Base-by-base conservation (phyloP, 2,113 vertebrate species). In the Podarcis cretensis region DNA sequence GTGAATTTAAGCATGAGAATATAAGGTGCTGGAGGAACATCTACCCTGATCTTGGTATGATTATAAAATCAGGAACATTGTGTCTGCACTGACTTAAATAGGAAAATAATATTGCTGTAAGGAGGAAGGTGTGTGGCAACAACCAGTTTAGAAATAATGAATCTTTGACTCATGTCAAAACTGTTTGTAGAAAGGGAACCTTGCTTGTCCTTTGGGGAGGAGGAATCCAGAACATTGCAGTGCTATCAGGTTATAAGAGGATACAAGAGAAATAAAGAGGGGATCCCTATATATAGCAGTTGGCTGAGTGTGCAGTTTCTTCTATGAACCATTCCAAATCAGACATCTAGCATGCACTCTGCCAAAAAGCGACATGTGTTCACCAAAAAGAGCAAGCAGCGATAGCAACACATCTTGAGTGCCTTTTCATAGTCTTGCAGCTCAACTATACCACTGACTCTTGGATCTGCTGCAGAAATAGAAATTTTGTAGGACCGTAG, bases 191-290 rank as follows among this genome's bases (percentile, higher is more conserved):
- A 75, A 76, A 14, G 5, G 65, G 25, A 40, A 63, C 32, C 30
- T 48, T 85, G 7, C 71, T 85, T 59, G 5, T 65, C 37, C 48
- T 27, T 37, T 74, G 25, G 37, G 35, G 54, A 63, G 37, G 59
- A 65, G 40, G 27, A 75, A 75, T 75, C 54, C 27, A 74, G 69
- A 75, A 71, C 69, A 37, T 1, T 57, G 3, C 25, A 66, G 18
- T 35, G 81, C 80, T 82, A 54, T 76, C 76, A 35, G 76, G n/a
- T 87, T 87, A 87, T 66, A 54, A 82, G 35, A 76, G 59, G 80
- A 77, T 66, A 83, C 20, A 77, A n/a, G 20, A 75, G 57, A 23
- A 88, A 83, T 75, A 83, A 37, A 88, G 21, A 83, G 40, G 1
- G 30, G 18, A 12, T 54, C 71, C 40, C 81, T 76, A 77, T 76